phyloP scores from a whole-genome alignment of 2,888 invertebrate genomes.

The Chirona hameri region DNA sequence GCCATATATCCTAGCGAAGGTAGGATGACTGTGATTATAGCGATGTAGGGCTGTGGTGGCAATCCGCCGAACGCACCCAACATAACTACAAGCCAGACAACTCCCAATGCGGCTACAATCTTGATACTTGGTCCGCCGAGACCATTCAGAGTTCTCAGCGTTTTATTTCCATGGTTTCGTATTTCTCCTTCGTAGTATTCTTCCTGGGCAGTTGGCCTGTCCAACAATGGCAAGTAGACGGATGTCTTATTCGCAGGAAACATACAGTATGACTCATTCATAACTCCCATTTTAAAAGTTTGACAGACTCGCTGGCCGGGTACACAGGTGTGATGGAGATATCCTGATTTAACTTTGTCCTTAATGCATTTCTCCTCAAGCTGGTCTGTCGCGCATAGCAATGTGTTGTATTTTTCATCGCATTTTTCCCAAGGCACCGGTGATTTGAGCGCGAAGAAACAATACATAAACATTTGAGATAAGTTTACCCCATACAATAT shows the following conservation, averaged over 20 bases:
- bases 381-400: not conserved
- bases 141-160: not conserved
- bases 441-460: not conserved
- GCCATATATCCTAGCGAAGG: not conserved
- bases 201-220: not conserved
- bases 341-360: not conserved
- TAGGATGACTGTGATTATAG: not conserved
- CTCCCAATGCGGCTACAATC: not conserved
- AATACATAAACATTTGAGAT: not conserved
- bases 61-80: not conserved
- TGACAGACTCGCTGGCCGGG: not conserved
- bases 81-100: not conserved
- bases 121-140: not conserved
- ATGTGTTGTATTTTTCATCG: not conserved
- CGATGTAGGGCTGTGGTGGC: not conserved
- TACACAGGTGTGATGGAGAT: not conserved
- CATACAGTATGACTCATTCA: not conserved
- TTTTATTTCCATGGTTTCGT: not conserved
- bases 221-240: not conserved
- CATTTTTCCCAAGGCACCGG: conserved; percentile 1
- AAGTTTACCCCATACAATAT: not conserved
- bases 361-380: not conserved
- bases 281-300: not conserved
- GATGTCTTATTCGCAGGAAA: not conserved
- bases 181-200: not conserved